Conservation (phyloP, 2,888 invertebrate species). For the Agonopterix subpropinquella region DNA sequence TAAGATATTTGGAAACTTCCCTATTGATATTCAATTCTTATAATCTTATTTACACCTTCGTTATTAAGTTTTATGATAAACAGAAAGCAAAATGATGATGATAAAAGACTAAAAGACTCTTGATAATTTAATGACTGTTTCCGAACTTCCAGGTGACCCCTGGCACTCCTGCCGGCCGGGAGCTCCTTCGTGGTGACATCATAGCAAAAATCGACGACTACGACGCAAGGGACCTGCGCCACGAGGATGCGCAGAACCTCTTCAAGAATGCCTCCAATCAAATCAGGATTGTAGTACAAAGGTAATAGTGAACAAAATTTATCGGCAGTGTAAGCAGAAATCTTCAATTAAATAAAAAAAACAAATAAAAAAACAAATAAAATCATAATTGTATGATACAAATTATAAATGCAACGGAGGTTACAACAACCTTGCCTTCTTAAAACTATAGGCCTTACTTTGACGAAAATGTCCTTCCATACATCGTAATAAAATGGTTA, state of each 20-base stretch:
- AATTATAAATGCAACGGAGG: too few relatives aligned
- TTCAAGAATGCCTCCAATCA: constrained; percentile 88
- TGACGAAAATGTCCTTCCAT: too few relatives aligned
- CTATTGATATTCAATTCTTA: too few relatives aligned
- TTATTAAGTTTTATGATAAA: background rate
- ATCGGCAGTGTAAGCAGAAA: too few relatives aligned
- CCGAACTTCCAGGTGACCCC: constrained; percentile 84
- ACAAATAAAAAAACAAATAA: too few relatives aligned
- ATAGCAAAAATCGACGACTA: constrained; percentile 93
- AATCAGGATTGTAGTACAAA: constrained; percentile 88
- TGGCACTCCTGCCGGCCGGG: constrained; percentile 89
- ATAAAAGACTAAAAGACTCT: background rate
- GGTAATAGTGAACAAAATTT: constrained; percentile 64
- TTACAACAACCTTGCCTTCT: too few relatives aligned
- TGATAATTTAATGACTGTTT: background rate
- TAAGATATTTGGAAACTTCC: too few relatives aligned
- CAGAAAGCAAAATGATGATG: background rate
- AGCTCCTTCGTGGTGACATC: constrained; percentile 91
- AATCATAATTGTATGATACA: too few relatives aligned
- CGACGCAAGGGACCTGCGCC: constrained; percentile 90
- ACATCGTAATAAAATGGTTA: too few relatives aligned
- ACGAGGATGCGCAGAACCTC: constrained; percentile 93
- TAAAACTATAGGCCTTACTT: too few relatives aligned
- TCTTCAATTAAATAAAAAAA: too few relatives aligned
- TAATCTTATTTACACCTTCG: background rate